A percentile compares a stretch with the other conserved stretches of the same genome.
Conservation (phyloP, 2,888 invertebrate species). For the Cantharis lateralis region DNA sequence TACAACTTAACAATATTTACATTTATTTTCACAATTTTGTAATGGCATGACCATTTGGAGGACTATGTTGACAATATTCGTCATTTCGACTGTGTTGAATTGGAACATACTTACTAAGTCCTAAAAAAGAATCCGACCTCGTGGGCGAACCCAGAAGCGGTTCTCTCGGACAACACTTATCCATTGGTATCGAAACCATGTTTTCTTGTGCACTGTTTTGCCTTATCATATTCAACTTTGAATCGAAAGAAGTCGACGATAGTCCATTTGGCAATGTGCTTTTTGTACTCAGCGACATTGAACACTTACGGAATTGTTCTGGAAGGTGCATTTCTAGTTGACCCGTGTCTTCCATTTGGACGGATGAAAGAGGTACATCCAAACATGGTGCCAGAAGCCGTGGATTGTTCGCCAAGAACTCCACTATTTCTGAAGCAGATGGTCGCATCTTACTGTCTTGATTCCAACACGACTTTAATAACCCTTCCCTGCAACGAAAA, state of each 20-base stretch:
- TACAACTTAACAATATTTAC: background rate
- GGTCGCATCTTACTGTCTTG: slow-evolving; percentile 72
- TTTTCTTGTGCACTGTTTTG: slow-evolving; percentile 35
- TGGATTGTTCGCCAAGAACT: slow-evolving; percentile 77
- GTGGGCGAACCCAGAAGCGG: slow-evolving; percentile 49
- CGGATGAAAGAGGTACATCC: slow-evolving; percentile 74
- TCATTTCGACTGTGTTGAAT: slow-evolving; percentile 38
- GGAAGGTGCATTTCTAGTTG: slow-evolving; percentile 61
- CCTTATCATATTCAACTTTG: slow-evolving; percentile 23
- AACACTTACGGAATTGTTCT: slow-evolving; percentile 54
- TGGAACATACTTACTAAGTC: slow-evolving; percentile 44
- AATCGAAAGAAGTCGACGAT: slow-evolving; percentile 28
- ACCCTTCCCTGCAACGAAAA: slow-evolving; percentile 63
- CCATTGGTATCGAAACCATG: slow-evolving; percentile 45
- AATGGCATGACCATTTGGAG: slow-evolving; percentile 37
- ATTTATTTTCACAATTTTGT: slow-evolving; percentile 33
- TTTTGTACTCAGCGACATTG: slow-evolving; percentile 42
- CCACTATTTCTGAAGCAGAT: slow-evolving; percentile 77
- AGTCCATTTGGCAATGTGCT: slow-evolving; percentile 29
- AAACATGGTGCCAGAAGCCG: slow-evolving; percentile 78
- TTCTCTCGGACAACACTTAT: slow-evolving; percentile 49
- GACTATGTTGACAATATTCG: slow-evolving; percentile 36
- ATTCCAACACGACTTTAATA: slow-evolving; percentile 83
- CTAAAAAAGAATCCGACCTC: slow-evolving; percentile 36
- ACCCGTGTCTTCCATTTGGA: slow-evolving; percentile 71